A percentile compares a stretch with the other conserved stretches of the same genome.
Conservation (phyloP, 2,113 vertebrate species). For the Petroica traversi region DNA sequence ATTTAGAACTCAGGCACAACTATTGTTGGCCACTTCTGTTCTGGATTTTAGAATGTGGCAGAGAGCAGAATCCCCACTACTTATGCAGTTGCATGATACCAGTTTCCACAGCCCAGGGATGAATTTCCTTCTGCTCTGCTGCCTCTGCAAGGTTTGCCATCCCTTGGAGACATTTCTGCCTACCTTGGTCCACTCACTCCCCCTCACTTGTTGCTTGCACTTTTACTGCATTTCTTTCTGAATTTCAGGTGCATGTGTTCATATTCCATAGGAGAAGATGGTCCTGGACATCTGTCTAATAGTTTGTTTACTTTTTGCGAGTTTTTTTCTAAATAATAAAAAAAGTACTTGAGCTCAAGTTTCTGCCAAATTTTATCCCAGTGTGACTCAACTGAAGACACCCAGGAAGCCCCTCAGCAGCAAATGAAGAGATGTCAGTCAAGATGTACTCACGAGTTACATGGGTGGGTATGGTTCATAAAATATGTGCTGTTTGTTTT, state of each 20-base stretch:
- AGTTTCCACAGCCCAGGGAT: not conserved
- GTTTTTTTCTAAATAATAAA: not conserved
- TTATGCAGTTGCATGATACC: not conserved
- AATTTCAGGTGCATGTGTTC: not conserved
- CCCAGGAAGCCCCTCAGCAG: not conserved
- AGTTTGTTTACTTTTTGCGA: not conserved
- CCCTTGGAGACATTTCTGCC: not conserved
- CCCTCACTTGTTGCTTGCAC: not conserved
- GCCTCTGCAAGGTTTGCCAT: not conserved
- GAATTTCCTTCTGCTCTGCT: not conserved
- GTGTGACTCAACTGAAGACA: not conserved
- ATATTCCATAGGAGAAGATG: not conserved
- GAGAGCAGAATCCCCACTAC: not conserved
- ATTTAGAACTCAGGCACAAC: not conserved
- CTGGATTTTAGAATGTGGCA: not conserved
- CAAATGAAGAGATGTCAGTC: not conserved
- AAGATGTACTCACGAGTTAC: not conserved
- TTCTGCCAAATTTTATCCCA: not conserved
- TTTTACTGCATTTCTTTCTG: not conserved
- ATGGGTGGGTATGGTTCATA: not conserved
- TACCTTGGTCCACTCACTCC: not conserved
- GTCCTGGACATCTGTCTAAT: not conserved
- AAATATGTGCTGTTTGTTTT: not conserved
- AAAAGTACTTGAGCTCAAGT: not conserved
- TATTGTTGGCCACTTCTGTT: not conserved